These are phyloP conservation scores for Matsumyia berberina DNA, from an alignment of 2,888 invertebrate species.

Conservation along the genomic window DNA sequence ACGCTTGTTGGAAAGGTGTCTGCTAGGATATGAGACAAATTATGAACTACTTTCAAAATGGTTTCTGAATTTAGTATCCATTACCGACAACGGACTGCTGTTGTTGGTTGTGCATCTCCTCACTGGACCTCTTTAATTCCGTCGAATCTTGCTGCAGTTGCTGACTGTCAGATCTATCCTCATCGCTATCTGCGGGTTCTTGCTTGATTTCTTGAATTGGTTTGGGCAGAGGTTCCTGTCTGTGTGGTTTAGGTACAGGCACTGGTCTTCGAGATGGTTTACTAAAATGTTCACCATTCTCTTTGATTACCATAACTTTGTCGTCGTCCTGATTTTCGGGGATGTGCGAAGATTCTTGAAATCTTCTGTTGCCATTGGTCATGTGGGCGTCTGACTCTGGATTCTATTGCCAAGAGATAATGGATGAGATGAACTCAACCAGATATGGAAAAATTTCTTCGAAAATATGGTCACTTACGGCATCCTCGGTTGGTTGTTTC, in stretches of 20 bases:
- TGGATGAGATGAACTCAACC: constrained; percentile 6
- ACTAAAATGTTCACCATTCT: constrained; percentile 58
- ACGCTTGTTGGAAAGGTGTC: neutral
- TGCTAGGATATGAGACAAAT: constrained; percentile 7
- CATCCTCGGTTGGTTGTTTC: neutral
- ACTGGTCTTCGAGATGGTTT: constrained; percentile 23
- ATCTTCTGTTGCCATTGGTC: constrained; percentile 48
- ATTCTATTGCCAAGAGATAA: constrained; percentile 37
- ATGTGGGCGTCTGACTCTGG: constrained; percentile 10
- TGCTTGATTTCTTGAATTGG: constrained; percentile 67
- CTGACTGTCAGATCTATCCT: constrained; percentile 11
- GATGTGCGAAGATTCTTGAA: constrained; percentile 3
- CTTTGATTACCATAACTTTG: constrained; percentile 51
- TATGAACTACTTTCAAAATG: constrained; percentile 48
- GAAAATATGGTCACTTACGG: constrained; percentile 25
- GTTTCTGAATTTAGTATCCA: constrained; percentile 65
- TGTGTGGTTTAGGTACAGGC: constrained; percentile 61
- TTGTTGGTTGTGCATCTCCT: constrained; percentile 20
- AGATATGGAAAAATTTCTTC: neutral
- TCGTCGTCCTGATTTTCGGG: constrained; percentile 39
- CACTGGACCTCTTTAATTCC: neutral
- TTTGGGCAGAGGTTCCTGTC: constrained; percentile 20
- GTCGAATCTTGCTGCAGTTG: constrained; percentile 1
- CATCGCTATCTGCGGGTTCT: constrained; percentile 55
- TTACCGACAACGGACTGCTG: constrained; percentile 66